Conservation (phyloP, 2,888 invertebrate species). For the Apamea crenata region DNA sequence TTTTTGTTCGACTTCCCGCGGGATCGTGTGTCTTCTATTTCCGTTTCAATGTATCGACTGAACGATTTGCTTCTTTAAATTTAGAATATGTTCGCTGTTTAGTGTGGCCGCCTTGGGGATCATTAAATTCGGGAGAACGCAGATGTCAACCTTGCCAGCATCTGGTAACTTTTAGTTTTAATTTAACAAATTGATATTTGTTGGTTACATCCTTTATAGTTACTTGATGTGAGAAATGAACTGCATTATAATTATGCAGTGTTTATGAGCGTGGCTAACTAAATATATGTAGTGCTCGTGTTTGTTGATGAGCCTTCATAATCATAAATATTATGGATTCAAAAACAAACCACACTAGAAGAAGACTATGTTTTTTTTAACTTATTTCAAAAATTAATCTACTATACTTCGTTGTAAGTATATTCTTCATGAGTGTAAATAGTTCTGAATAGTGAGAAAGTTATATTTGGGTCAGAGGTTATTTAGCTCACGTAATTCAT, state of each 20-base stretch:
- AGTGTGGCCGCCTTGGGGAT: slow-evolving; percentile 87
- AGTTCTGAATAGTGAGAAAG: neutral
- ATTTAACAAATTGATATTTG: slow-evolving; percentile 73
- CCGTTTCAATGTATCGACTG: slow-evolving; percentile 87
- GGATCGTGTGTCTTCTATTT: slow-evolving; percentile 90
- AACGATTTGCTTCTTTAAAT: slow-evolving; percentile 89
- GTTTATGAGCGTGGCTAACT: slow-evolving; percentile 49
- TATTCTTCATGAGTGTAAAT: neutral
- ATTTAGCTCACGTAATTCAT: neutral
- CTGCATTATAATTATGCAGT: slow-evolving; percentile 54
- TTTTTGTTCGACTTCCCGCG: slow-evolving; percentile 88
- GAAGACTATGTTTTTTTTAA: neutral
- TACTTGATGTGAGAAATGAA: slow-evolving; percentile 58
- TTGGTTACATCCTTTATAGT: slow-evolving; percentile 60
- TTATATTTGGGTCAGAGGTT: neutral
- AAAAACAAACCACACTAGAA: neutral
- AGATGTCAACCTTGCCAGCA: slow-evolving; percentile 83
- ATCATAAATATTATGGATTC: slow-evolving; percentile 7
- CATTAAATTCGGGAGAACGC: slow-evolving; percentile 84
- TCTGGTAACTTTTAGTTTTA: slow-evolving; percentile 81
- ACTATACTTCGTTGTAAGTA: neutral
- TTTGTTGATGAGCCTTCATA: slow-evolving; percentile 20
- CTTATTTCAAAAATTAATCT: neutral
- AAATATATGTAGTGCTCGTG: slow-evolving; percentile 53
- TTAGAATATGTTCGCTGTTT: slow-evolving; percentile 89